Percentiles rank a stretch among this genome's conserved stretches.
phyloP scores from a whole-genome alignment of 2,113 vertebrate species.

The Catharus fuscescens region DNA sequence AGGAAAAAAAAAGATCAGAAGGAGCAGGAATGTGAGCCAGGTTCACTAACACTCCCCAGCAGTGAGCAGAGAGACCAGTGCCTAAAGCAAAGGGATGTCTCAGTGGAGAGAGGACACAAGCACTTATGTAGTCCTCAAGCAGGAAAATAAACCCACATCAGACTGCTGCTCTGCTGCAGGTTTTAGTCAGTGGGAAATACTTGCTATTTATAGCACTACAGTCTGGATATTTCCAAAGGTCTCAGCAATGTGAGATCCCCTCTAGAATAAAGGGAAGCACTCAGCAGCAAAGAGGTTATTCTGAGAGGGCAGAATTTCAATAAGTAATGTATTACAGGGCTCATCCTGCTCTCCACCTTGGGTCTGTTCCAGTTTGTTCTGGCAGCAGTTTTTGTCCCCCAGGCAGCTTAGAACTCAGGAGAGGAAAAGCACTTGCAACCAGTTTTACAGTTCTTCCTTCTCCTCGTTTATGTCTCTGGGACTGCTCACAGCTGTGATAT shows the following conservation, averaged over 20 bases:
- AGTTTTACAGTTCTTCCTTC: neutral
- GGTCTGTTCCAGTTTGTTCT: neutral
- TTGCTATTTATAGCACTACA: slow-evolving; percentile 22
- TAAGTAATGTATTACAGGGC: neutral
- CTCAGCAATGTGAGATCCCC: neutral
- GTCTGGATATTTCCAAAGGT: neutral
- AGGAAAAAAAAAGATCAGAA: neutral
- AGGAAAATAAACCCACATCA: neutral
- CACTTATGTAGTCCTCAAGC: slow-evolving; percentile 12
- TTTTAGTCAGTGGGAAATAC: slow-evolving; percentile 51
- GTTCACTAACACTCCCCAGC: neutral
- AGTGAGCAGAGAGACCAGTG: neutral
- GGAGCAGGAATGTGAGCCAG: neutral
- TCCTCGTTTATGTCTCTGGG: neutral
- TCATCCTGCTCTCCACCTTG: neutral
- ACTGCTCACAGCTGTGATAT: neutral
- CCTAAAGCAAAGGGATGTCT: neutral
- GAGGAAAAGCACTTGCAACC: neutral
- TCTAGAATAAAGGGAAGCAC: neutral
- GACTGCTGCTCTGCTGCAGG: slow-evolving; percentile 22
- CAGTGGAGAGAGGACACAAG: neutral
- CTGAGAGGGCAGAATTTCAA: neutral
- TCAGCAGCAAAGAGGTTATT: neutral
- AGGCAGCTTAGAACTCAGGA: neutral
- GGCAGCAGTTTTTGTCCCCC: neutral